Evolutionary conservation across 2,888 invertebrate species (phyloP), one percentile per base, ranked within the genome.

Genomic region (Thymelicus sylvestris): DNA sequence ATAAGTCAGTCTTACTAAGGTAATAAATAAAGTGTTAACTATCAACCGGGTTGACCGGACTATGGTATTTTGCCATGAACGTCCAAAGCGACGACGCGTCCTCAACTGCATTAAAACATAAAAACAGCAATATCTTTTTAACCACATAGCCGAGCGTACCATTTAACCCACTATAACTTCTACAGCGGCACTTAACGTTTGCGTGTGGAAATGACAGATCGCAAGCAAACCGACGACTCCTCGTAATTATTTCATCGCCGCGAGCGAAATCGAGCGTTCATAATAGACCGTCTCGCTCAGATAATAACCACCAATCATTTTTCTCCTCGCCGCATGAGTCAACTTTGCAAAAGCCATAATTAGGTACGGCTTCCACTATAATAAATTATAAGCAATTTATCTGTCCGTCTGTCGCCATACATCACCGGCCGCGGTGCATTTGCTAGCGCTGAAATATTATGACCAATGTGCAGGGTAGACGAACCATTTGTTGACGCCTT

Each of bases 371-470:
- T 88, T 88, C 88, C 83, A 88, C 86, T 83, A 87, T 86, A 85
- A 91, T 93, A 93, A 93, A 93, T 92, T 92, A 89, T 90, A 84
- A 89, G 92, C 90, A 91, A 93, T 93, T 92, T 92, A 92, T 92
- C 88, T 89, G 92, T 91, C 92, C 80, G 87, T 89, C 88, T 90
- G 92, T 92, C 92, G 84, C 86, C 86, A 90, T 93, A 88, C 87
- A 92, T 93, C 92, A 92, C 85, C 83, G 78, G 77, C 76, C 77
- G 83, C 80, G 84, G 78, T 82, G 88, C 89, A 84, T 86, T 89
- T 83, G 86, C 87, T 81, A 81, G 84, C 86, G 89, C 83, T 91
- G 91, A 91, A 89, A 90, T 90, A 91, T 91, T 89, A 87, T 90
- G 87, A 90, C 80, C 86, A 82, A 85, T 83, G 85, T 81, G 77